Conservation (phyloP, 2,797 vertebrate genomes). For the Crenuchus spilurus region DNA sequence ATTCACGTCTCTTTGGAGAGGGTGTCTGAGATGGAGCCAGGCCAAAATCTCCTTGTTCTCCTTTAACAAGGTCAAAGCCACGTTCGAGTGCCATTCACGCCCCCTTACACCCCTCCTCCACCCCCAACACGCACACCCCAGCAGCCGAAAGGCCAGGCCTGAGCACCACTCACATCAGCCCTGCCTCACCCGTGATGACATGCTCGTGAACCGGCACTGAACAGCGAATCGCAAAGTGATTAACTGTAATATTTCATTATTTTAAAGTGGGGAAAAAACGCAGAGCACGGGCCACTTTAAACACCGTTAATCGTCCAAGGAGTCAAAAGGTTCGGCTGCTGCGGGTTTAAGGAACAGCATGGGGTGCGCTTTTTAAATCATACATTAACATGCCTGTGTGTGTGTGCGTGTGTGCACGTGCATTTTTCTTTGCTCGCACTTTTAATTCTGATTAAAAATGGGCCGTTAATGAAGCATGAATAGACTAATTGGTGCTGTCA, state of each 20-base stretch:
- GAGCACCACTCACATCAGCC: slow-evolving; percentile 26
- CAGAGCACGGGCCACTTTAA: slow-evolving; percentile 56
- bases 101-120: background rate
- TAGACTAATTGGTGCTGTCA: slow-evolving; percentile 79
- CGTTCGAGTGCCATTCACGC: slow-evolving; percentile 68
- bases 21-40: slow-evolving; percentile 65
- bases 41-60: slow-evolving; percentile 74
- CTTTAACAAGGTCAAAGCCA: slow-evolving; percentile 76
- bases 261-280: background rate
- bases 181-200: slow-evolving; percentile 11
- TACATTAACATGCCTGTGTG: slow-evolving; percentile 37
- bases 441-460: slow-evolving; percentile 73
- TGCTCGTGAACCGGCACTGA: slow-evolving; percentile 30
- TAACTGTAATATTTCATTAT: slow-evolving; percentile 34
- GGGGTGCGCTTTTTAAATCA: slow-evolving; percentile 66
- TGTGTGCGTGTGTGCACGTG: slow-evolving; percentile 26
- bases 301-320: slow-evolving; percentile 60
- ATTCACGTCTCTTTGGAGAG: slow-evolving; percentile 69
- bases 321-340: slow-evolving; percentile 65
- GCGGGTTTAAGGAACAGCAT: slow-evolving; percentile 67
- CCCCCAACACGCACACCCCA: background rate
- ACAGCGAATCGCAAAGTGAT: slow-evolving; percentile 38
- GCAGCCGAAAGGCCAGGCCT: background rate
- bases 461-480: slow-evolving; percentile 75
- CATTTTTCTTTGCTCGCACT: slow-evolving; percentile 41